These are phyloP conservation scores for Sitta europaea DNA, from an alignment of 2,113 vertebrate species.

Conservation along the genomic window DNA sequence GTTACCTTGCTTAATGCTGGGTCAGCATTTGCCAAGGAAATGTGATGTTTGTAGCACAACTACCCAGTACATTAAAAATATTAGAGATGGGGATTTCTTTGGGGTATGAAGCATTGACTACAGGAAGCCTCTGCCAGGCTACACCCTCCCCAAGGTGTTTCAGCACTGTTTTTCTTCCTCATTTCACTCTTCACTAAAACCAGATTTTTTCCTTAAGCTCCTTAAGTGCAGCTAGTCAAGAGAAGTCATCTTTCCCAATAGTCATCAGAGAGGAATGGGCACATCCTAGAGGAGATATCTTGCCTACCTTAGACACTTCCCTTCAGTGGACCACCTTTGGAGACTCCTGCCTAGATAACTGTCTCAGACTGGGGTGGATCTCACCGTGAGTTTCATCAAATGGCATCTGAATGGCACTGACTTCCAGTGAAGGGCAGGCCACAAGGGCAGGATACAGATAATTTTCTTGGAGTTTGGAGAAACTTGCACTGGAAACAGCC, in stretches of 20 bases:
- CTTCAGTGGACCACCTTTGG: accelerated
- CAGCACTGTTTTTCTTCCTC: background rate
- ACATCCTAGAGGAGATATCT: background rate
- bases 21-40: background rate
- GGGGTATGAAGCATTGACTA: background rate
- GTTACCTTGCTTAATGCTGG: background rate
- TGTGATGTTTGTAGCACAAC: background rate
- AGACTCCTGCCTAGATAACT: background rate
- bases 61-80: background rate
- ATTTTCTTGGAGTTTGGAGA: background rate
- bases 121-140: background rate
- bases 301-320: background rate
- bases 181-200: background rate
- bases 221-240: background rate
- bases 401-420: background rate
- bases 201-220: background rate
- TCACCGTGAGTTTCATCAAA: accelerated
- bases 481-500: background rate
- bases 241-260: background rate
- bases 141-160: accelerated
- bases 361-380: background rate
- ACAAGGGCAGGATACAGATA: background rate
- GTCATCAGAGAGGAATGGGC: background rate
- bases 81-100: background rate
- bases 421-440: background rate